Base-by-base conservation (phyloP, 2,113 vertebrate genomes). In the Struthidea cinerea region DNA sequence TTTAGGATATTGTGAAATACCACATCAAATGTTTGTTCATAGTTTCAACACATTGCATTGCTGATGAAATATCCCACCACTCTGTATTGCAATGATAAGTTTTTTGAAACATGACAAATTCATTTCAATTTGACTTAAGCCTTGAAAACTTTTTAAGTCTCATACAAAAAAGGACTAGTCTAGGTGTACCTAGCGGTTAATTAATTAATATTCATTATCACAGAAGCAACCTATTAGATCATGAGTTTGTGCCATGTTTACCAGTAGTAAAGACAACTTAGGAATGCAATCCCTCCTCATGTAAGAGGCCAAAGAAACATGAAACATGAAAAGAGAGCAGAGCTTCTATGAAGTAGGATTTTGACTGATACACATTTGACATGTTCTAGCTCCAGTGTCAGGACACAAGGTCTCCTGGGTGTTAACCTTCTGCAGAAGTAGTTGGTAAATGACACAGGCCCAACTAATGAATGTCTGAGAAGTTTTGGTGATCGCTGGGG, bases 1-100 rank as follows among this genome's bases (percentile, higher is more conserved):
- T 83, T 69, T 85, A 71, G 63, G 11, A 6, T 41, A 6, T 94
- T 96, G 76, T 88, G 93, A 94, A 95, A 96, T 64, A 80, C 19
- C 33, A 10, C 2, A 2, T 77, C 33, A 74, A 67, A 59, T 47
- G 30, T 50, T 76, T 27, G 2, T 71, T 87, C 44, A 16, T 33
- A 28, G 63, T 90, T 95, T 85, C 92, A 91, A 69, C 78, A 47
- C 5, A 1, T n/a, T 78, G 39, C 52, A 12, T 60, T 88, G 64
- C 55, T 95, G 82, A 69, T 76, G 47, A 85, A 83, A 80, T 63
- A 69, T 24, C 61, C 28, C 35, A 39, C 13, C 1, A 1, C 28
- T 88, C 35, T 65, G 16, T 41, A 30, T 39, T 27, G 49, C 39
- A 91, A 18, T 13, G 9, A 39, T 30, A 73, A 30, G 20, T 3